Conservation (phyloP, 53 echinoderm and acorn worm genomes). For the Luidia sarsii region DNA sequence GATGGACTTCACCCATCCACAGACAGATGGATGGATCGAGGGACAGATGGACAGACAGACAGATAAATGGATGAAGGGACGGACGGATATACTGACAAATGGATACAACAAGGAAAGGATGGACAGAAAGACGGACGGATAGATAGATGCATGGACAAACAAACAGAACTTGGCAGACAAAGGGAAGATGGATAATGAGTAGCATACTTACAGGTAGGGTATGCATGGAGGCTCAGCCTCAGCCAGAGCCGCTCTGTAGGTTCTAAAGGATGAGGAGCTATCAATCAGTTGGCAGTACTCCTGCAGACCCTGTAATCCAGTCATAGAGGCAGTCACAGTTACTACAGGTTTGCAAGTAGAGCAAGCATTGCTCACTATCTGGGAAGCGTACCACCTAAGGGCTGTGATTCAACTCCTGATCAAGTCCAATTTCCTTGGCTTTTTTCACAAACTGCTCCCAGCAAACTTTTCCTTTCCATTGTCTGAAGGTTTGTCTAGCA, state of each 20-base stretch:
- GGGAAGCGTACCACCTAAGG: no score
- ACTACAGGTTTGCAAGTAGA: no score
- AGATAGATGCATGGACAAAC: no score
- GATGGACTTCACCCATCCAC: background rate
- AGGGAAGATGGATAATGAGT: background rate
- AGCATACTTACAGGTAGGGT: conserved; percentile 93
- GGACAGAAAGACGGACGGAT: no score
- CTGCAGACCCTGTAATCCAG: conserved; percentile 80
- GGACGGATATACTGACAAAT: background rate
- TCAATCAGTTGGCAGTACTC: conserved; percentile 94
- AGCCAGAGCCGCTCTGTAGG: conserved; percentile 92
- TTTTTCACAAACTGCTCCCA: no score
- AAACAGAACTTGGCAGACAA: background rate
- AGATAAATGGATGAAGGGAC: background rate
- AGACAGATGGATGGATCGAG: background rate
- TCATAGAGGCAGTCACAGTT: no score
- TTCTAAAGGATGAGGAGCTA: conserved; percentile 91
- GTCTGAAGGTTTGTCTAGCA: no score
- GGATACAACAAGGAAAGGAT: background rate
- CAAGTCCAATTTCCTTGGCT: no score
- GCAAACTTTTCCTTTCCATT: no score
- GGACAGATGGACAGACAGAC: no score
- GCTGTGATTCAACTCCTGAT: no score
- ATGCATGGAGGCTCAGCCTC: conserved; percentile 95
- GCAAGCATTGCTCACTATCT: no score